phyloP scores from a whole-genome alignment of 2,113 vertebrate species.

The Microcebus lehilahytsara region DNA sequence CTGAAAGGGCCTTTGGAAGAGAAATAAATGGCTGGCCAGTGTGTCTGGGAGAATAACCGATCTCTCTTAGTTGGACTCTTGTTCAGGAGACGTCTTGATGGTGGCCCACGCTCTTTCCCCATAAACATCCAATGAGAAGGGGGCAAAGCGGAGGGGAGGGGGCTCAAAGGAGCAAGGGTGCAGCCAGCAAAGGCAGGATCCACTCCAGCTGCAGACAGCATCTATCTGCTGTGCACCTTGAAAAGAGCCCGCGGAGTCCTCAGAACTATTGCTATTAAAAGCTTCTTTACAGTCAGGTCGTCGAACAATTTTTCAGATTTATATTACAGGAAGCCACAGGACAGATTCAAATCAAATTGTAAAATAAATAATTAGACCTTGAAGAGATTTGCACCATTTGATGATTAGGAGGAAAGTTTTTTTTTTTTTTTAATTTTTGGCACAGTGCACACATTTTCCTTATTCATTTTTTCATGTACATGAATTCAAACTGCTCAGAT shows the following conservation, averaged over 20 bases:
- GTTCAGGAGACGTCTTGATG: background rate
- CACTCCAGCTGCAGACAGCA: too few relatives aligned
- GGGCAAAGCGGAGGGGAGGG: background rate
- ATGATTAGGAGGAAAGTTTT: background rate
- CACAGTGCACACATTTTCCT: background rate
- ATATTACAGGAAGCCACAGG: background rate
- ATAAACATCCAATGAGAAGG: background rate
- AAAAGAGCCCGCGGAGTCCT: background rate
- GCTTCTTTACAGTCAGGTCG: background rate
- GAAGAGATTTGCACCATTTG: background rate
- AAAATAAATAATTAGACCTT: background rate
- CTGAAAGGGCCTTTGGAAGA: background rate
- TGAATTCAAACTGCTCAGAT: background rate
- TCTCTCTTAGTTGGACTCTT: background rate
- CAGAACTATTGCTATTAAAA: background rate
- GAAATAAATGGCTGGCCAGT: background rate
- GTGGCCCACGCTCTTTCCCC: background rate
- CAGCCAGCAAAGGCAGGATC: too few relatives aligned
- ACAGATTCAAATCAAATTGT: background rate
- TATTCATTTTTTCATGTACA: background rate
- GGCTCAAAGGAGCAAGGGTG: background rate
- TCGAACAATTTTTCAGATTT: background rate
- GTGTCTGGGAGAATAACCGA: background rate
- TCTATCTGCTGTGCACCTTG: too few relatives aligned
- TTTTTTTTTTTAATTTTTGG: background rate